Conservation (phyloP, 2,888 invertebrate genomes). For the Colletes collaris region DNA sequence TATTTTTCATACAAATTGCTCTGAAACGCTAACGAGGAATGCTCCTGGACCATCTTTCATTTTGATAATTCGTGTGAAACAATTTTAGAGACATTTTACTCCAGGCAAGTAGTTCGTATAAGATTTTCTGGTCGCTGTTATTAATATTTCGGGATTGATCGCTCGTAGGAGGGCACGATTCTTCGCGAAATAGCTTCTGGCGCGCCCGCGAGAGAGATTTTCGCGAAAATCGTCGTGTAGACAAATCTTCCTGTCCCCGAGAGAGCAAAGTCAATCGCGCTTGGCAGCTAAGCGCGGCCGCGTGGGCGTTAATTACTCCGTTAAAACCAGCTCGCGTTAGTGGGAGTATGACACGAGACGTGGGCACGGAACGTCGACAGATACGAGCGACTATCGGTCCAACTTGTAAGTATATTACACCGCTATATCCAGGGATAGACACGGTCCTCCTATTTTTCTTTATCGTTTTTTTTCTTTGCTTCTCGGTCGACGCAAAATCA, state of each 20-base stretch:
- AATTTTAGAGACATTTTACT: too few relatives aligned
- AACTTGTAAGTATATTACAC: conserved; percentile 30
- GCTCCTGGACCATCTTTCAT: too few relatives aligned
- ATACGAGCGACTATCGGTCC: conserved; percentile 52
- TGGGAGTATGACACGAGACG: conserved; percentile 62
- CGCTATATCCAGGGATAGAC: conserved; percentile 35
- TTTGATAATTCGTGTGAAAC: too few relatives aligned
- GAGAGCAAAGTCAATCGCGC: conserved; percentile 57
- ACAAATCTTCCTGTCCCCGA: conserved; percentile 24
- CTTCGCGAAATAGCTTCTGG: too few relatives aligned
- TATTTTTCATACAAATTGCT: too few relatives aligned
- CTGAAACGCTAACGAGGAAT: too few relatives aligned
- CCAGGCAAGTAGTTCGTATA: too few relatives aligned
- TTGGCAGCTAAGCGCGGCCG: conserved; percentile 41
- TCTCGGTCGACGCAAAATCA: conserved; percentile 14
- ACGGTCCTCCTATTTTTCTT: conserved; percentile 36
- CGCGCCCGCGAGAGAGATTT: not conserved
- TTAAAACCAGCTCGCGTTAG: conserved; percentile 62
- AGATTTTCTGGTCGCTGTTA: too few relatives aligned
- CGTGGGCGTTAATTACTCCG: conserved; percentile 69
- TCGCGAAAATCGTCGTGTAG: not conserved
- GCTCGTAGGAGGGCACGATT: too few relatives aligned
- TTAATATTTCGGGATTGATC: too few relatives aligned
- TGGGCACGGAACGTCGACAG: conserved; percentile 59
- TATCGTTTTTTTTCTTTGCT: not conserved